Base-by-base conservation (phyloP, 2,113 vertebrate species). In the Agelaius tricolor region DNA sequence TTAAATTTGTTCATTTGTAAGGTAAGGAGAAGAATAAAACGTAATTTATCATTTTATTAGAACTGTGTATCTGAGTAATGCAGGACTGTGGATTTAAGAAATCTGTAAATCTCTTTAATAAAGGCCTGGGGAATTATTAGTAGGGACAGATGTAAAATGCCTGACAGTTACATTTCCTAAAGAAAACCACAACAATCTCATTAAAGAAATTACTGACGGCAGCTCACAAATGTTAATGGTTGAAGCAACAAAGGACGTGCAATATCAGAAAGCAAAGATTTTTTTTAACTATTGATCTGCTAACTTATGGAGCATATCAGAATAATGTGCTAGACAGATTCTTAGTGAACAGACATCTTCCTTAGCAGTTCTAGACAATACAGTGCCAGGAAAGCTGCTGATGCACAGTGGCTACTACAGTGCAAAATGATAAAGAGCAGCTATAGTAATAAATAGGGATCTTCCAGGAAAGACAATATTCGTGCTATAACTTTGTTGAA, bases 141-240 rank as follows among this genome's bases (percentile, higher is more conserved):
- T 97, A 98, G 98, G 97, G 97, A 97, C 94, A 98, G 98, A 98
- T 98, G 97, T 93, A 98, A 98, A 98, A 98, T 93, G 97, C 95
- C 94, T 98, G 97, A 98, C 98, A 98, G 97, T 98, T 97, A 89
- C 96, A 95, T 97, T 97, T 96, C 98, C 95, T 97, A 96, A 97
- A 98, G 97, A 97, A 97, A 98, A 97, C 98, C 97, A 98, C 97
- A 98, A 98, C 98, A 99, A 99, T 99, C 98, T 99, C 98, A 99
- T 99, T 99, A 99, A 98, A 98, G 98, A 98, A 98, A 98, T 98
- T 98, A 98, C 98, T 99, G 98, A 99, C 97, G 98, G 98, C 97
- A 77, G 97, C 98, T 99, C 98, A 98, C 98, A 98, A 98, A 98
- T 98, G 97, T 98, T 98, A 99, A 99, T 98, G 97, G 98, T 98